Evolutionary conservation across 2,888 invertebrate species (phyloP), one percentile per base, ranked within the genome.

Genomic region (Macrosiphum euphorbiae): DNA sequence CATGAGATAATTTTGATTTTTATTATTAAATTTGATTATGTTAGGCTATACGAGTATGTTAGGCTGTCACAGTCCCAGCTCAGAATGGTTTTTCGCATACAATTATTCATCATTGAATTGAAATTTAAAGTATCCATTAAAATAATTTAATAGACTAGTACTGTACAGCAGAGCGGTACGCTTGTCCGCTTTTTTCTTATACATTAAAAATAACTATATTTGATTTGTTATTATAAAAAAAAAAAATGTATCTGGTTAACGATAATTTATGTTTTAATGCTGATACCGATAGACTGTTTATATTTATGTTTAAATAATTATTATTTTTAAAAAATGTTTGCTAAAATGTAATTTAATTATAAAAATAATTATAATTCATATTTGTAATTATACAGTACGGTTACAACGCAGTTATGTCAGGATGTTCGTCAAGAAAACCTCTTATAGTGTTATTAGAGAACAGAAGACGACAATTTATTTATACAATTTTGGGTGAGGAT

Each of bases 181-280:
- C 1, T 47, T 47, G 11, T 47, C 11, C 47, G 47, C 11, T 47
- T 47, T 47, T 47, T 47, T 47, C n/a, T 47, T 47, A 47, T 47
- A 47, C 47, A 47, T 47, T 52, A 52, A 52, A 52, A 16, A 52
- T 52, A 52, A 52, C 16, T 1, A 20, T 52, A 52, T 52, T 52
- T 20, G 52, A 52, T 52, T 55, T 20, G 7, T 55, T 55, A 20
- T 55, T 55, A 5, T 61, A 35, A 35, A 8, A 35, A 35, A 8
- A 35, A 78, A 20, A 78, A 35, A 35, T 41, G 35, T 78, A 78
- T 89, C 89, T 89, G 89, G 89, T 61, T 89, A 44, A 13, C n/a
- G 16, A 61, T 61, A 89, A 61, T 61, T n/a, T n/a, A 61, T 11
- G 58, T 58, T 58, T 44, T 28, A 44, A 61, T 61, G 11, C 20